phyloP scores from a whole-genome alignment of 2,797 vertebrate species.

The Pterois miles region DNA sequence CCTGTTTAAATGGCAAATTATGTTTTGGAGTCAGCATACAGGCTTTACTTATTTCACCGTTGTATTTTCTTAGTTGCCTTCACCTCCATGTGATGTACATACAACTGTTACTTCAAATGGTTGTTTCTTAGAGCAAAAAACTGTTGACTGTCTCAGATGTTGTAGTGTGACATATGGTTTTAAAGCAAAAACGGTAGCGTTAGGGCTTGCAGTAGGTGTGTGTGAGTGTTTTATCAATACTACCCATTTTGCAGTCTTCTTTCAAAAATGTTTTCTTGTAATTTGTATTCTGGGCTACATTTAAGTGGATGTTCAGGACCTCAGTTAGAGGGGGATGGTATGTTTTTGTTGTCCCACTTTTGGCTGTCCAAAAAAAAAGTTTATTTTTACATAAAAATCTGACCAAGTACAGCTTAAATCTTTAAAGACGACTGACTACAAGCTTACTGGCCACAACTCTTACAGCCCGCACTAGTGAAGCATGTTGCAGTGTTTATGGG shows the following conservation, averaged over 20 bases:
- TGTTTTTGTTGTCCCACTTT: slow-evolving; percentile 21
- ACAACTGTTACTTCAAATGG: not conserved
- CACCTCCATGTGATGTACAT: not conserved
- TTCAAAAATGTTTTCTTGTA: not conserved
- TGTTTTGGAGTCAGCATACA: not conserved
- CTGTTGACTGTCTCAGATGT: not conserved
- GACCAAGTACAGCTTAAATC: slow-evolving; percentile 42
- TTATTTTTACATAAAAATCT: slow-evolving; percentile 56
- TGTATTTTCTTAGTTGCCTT: not conserved
- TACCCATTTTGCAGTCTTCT: not conserved
- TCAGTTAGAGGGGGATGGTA: not conserved
- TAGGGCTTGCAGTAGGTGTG: not conserved
- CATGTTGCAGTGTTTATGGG: slow-evolving; percentile 49
- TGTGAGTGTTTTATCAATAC: not conserved
- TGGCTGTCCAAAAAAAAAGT: slow-evolving; percentile 47
- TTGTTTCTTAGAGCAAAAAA: not conserved
- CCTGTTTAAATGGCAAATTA: not conserved
- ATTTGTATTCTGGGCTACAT: not conserved
- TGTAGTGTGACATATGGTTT: not conserved
- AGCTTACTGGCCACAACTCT: slow-evolving; percentile 32
- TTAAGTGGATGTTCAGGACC: not conserved
- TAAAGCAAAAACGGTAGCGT: not conserved
- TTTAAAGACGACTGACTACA: slow-evolving; percentile 59
- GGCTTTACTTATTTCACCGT: not conserved
- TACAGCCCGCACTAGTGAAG: slow-evolving; percentile 29